Base-by-base conservation (phyloP, 37 sponge, comb jelly and placozoan species). In the Cliona cf. orientalis region DNA sequence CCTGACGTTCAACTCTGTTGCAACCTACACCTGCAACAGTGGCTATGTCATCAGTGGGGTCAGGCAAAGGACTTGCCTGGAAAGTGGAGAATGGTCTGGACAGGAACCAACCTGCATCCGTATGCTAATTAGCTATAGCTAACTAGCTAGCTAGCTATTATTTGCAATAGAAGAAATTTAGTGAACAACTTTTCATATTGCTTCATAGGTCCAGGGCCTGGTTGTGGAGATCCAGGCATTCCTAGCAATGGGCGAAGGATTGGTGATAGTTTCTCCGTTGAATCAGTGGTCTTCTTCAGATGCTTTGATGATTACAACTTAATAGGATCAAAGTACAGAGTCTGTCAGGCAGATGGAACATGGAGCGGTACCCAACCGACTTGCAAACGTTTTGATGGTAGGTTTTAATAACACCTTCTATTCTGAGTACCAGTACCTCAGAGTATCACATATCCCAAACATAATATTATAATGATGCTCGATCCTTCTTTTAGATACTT, bases 301-400 rank as follows among this genome's bases (percentile, higher is more conserved):
- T 91, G 92, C 58, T 81, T 75, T 75, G 88, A 91, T 69, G 88
- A 82, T 11, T 91, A 38, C 75, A 76, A 86, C 1, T 46, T 86
- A 0, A 76, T 76, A 23, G 87, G 87, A 2, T 69, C 71, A 0
- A 49, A 63, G 42, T 75, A 17, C 28, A 53, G 84, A 17, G 71
- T 42, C 40, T 92, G 92, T 87, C 80, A 79, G 39, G 55, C 0
- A 0, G 59, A 83, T 68, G 88, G 88, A 35, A 45, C 2, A 46
- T 92, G 88, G 88, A 80, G 72, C 61, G 88, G 76, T 0, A 36
- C 69, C n/a, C 68, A 56, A 32, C 92, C 92, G 28, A 61, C 59
- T 19, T 92, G 92, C 33, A 28, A 22, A 29, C 79, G 39, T 19
- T 79, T 79, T n/a, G 29, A 49, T 28, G 29, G 79, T 79, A 66